These are phyloP conservation scores for Callyntrura guangdongensis DNA, from an alignment of 2,888 invertebrate genomes.

Conservation along the genomic window DNA sequence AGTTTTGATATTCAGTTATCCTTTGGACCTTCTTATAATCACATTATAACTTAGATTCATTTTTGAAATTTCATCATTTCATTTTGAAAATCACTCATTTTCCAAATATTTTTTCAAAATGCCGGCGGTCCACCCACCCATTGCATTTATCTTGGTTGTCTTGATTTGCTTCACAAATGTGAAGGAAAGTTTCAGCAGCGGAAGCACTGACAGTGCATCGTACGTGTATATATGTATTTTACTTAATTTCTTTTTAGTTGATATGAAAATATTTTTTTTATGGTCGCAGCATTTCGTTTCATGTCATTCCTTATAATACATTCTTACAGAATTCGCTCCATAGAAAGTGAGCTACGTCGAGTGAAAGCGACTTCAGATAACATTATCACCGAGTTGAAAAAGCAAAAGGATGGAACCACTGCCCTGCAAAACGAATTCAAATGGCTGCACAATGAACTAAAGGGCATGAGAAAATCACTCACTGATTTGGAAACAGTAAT, in stretches of 20 bases:
- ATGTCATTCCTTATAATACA: background rate
- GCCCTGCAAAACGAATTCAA: slow-evolving; percentile 66
- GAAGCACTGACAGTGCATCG: slow-evolving; percentile 61
- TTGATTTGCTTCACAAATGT: background rate
- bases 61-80: no score
- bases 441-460: slow-evolving; percentile 62
- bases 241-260: background rate
- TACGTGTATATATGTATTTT: slow-evolving; percentile 4
- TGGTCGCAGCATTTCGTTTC: background rate
- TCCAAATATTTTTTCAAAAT: background rate
- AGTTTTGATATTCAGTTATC: no score
- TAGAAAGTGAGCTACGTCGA: slow-evolving; percentile 62
- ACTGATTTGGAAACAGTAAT: slow-evolving; percentile 56
- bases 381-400: slow-evolving; percentile 56
- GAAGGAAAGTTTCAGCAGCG: background rate
- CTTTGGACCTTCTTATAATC: no score
- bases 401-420: slow-evolving; percentile 55
- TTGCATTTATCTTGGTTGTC: background rate
- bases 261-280: background rate
- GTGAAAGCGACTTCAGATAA: slow-evolving; percentile 58
- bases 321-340: slow-evolving; percentile 45
- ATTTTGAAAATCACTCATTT: no score
- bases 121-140: background rate
- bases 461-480: slow-evolving; percentile 51
- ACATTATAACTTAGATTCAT: no score